These are phyloP conservation scores for Salvelinus alpinus DNA, from an alignment of 2,113 vertebrate species.

Conservation along the genomic window DNA sequence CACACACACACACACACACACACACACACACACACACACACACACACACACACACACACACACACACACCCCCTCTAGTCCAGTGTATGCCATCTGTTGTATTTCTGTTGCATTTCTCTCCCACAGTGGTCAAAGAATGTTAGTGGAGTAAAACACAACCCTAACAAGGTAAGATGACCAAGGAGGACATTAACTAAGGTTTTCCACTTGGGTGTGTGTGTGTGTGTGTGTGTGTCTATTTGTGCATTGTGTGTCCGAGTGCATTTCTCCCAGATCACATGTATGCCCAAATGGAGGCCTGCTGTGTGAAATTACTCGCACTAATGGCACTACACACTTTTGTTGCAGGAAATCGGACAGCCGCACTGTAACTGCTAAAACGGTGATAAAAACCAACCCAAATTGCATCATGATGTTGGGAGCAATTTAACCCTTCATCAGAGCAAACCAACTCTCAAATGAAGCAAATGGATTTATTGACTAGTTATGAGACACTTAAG, in stretches of 20 bases:
- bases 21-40: neutral
- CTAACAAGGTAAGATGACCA: constrained; percentile 60
- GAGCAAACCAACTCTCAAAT: constrained; percentile 53
- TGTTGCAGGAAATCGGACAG: constrained; percentile 80
- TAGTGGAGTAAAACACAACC: constrained; percentile 44
- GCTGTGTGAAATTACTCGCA: constrained; percentile 76
- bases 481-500: constrained; percentile 56
- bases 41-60: neutral
- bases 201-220: constrained; percentile 57
- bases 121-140: constrained; percentile 47
- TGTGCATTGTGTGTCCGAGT: constrained; percentile 11
- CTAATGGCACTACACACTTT: constrained; percentile 77
- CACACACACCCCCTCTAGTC: neutral
- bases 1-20: neutral
- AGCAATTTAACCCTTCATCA: constrained; percentile 58
- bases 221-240: constrained; percentile 34
- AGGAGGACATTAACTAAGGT: constrained; percentile 62
- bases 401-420: constrained; percentile 80
- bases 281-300: constrained; percentile 70
- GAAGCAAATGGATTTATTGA: constrained; percentile 57
- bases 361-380: constrained; percentile 76
- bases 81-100: constrained; percentile 34
- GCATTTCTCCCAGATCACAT: constrained; percentile 65
- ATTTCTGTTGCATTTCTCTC: constrained; percentile 31
- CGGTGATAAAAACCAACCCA: constrained; percentile 69